Evolutionary conservation across 2,797 vertebrate genomes (phyloP).

Genomic region (Coilia nasus): DNA sequence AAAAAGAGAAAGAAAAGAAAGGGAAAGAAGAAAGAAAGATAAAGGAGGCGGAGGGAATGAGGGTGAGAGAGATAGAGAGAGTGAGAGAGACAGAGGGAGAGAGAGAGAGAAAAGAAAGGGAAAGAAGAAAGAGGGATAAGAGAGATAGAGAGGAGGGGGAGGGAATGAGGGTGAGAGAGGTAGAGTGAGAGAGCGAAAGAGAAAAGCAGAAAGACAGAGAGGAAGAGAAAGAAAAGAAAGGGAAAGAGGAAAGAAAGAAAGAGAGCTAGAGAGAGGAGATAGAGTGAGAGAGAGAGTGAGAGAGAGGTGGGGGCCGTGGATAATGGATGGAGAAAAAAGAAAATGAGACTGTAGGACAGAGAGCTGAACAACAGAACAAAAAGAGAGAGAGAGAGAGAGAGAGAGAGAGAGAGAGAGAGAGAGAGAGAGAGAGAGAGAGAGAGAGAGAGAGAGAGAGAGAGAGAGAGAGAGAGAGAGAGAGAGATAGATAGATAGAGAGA

Average conservation of each 20-base stretch:
- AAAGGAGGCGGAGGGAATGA: background rate
- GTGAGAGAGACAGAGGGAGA: background rate
- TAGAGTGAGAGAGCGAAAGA: no score
- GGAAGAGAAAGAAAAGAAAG: no score
- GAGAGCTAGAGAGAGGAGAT: background rate
- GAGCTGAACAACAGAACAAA: background rate
- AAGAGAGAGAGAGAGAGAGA: background rate
- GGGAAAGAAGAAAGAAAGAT: no score
- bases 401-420: background rate
- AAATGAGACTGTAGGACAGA: no score
- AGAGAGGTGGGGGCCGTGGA: background rate
- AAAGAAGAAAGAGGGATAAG: no score
- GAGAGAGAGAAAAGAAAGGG: background rate
- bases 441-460: background rate
- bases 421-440: background rate
- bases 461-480: background rate
- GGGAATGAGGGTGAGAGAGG: no score
- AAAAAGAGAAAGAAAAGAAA: background rate
- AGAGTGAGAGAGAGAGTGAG: no score
- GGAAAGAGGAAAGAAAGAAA: background rate
- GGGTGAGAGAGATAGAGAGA: background rate
- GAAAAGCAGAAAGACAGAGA: no score
- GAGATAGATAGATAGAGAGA: background rate
- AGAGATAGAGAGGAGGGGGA: background rate
- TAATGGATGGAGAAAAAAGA: background rate